Evolutionary conservation across 1,140 invertebrate genomes (phyloP).

Genomic region (Hetaerina americana): DNA sequence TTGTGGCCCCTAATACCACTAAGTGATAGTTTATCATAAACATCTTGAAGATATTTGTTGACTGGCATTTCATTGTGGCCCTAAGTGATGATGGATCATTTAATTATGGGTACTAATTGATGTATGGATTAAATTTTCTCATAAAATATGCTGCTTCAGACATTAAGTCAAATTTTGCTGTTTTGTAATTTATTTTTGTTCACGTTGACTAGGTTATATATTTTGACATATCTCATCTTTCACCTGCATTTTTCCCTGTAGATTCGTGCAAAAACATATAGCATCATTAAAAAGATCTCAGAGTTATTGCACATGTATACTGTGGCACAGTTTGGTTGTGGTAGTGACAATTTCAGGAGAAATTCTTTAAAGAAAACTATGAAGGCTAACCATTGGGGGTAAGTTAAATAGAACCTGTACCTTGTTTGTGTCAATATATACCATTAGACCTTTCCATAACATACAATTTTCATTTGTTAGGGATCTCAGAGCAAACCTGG

Average conservation of each 20-base stretch:
- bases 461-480: constrained; percentile 29
- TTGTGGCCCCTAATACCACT: too few species aligned
- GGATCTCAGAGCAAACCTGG: constrained; percentile 81
- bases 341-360: constrained; percentile 52
- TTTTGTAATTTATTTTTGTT: too few species aligned
- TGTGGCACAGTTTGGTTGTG: constrained; percentile 81
- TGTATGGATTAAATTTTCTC: neutral
- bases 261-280: constrained; percentile 40
- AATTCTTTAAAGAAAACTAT: constrained; percentile 75
- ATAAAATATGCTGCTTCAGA: neutral
- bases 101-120: neutral
- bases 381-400: constrained; percentile 85
- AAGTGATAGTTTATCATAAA: too few species aligned
- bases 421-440: neutral
- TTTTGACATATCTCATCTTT: too few species aligned
- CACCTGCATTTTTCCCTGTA: constrained; percentile 16
- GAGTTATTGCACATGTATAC: constrained; percentile 85
- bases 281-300: constrained; percentile 70
- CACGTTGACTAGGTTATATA: too few species aligned
- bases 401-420: constrained; percentile 20
- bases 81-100: too few species aligned
- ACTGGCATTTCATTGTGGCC: too few species aligned
- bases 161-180: too few species aligned
- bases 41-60: too few species aligned
- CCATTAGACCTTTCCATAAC: neutral